Base-by-base conservation (phyloP, 2,113 vertebrate genomes). In the Scalopus aquaticus region DNA sequence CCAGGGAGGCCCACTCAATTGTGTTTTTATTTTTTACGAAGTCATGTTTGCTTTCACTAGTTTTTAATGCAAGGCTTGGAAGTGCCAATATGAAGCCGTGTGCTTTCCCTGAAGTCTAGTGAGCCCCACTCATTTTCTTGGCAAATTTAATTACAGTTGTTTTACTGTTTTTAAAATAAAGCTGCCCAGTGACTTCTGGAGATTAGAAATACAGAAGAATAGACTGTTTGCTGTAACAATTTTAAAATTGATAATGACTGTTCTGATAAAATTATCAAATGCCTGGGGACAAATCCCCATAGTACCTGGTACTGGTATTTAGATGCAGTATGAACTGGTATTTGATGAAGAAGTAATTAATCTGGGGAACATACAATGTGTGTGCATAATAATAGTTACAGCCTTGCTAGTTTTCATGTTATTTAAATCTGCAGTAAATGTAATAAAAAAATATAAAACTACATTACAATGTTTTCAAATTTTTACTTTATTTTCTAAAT, bases 161-260 rank as follows among this genome's bases (percentile, higher is more conserved):
- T 92, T 85, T 58, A 88, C 20, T 95, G 5, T 72, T 94, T 85
- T 65, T 58, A 73, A 90, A 93, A 91, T 73, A 86, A 92, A 80
- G 16, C 54, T 89, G 32, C 22, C 74, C 37, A 42, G 17, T 80
- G 67, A 90, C 26, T 93, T 86, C n/a, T 92, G 35, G 35, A 92
- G 77, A 81, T 13, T 82, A 88, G 32, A 92, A 88, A 30, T 77
- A 32, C 26, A 62, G 54, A 62, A 62, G 54, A 62, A 62, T 56
- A 56, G 54, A 4, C 32, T 90, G 16, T 42, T 80, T 62, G 24
- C 81, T 85, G 20, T 64, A 70, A 84, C 22, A 72, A 44, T 80
- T 54, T 88, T 70, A 65, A 94, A 94, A 15, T 86, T 91, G 22
- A 74, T 77, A 92, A 76, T 37, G 30, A 93, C 56, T 62, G 81